Conservation (phyloP, 2,797 vertebrate genomes). For the Rhinophrynus dorsalis region DNA sequence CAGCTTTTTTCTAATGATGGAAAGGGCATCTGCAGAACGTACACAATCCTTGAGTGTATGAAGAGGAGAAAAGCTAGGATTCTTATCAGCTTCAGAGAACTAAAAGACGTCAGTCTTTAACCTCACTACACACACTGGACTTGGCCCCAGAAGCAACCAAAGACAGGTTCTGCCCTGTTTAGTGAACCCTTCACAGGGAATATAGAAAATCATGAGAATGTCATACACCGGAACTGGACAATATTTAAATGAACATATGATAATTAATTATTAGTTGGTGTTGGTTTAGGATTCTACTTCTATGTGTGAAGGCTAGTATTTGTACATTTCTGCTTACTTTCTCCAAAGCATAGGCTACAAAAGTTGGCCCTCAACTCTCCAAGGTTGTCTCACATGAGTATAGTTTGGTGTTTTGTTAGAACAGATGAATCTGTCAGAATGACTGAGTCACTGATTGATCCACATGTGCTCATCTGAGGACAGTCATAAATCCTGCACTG, state of each 20-base stretch:
- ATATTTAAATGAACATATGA: neutral
- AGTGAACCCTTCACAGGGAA: neutral
- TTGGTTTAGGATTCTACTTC: too few relatives aligned
- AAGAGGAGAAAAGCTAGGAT: neutral
- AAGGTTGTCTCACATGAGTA: too few relatives aligned
- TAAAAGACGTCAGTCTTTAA: slow-evolving; percentile 9
- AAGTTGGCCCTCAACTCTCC: too few relatives aligned
- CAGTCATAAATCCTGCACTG: too few relatives aligned
- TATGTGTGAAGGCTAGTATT: too few relatives aligned
- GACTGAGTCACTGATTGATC: too few relatives aligned
- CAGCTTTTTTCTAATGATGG: slow-evolving; percentile 2
- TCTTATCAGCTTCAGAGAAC: slow-evolving; percentile 2
- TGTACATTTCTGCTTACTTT: too few relatives aligned
- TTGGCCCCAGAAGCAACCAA: slow-evolving; percentile 2
- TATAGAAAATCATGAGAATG: neutral
- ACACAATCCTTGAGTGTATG: neutral
- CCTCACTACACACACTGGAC: neutral
- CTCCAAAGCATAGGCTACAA: too few relatives aligned
- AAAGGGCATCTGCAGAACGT: neutral
- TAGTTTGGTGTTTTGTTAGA: too few relatives aligned
- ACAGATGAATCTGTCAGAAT: too few relatives aligned
- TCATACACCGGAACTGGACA: slow-evolving; percentile 1
- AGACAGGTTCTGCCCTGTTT: slow-evolving; percentile 1
- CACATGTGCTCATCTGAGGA: too few relatives aligned
- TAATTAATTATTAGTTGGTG: too few relatives aligned